Conservation (phyloP, 2,113 vertebrate species). For the Cettia cetti region DNA sequence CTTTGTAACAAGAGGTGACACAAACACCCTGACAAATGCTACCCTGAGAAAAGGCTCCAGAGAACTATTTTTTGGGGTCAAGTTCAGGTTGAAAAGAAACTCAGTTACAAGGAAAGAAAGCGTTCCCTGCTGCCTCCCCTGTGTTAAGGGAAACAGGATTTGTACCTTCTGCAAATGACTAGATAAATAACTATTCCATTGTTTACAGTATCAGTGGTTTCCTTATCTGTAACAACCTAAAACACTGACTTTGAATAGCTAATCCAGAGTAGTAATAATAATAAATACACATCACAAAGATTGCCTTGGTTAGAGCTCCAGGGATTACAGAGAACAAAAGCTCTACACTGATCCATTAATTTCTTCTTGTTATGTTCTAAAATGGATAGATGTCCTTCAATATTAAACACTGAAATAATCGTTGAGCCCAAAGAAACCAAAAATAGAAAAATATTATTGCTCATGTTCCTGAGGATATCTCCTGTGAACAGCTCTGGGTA, state of each 20-base stretch:
- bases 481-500: neutral
- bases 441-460: neutral
- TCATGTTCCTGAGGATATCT: neutral
- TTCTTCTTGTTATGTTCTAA: neutral
- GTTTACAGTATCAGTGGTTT: neutral
- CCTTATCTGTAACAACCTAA: neutral
- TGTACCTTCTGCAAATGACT: neutral
- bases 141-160: neutral
- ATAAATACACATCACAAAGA: neutral
- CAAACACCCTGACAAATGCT: neutral
- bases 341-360: neutral
- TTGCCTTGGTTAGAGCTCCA: neutral
- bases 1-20: neutral
- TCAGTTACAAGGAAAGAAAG: neutral
- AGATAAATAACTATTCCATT: neutral
- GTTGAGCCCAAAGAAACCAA: neutral
- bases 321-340: neutral
- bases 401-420: neutral
- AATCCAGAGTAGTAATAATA: neutral
- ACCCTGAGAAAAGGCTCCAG: neutral
- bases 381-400: neutral
- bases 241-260: neutral
- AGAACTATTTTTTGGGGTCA: rapidly evolving
- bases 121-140: too few species aligned
- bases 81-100: neutral